Conservation (phyloP, 2,888 invertebrate species). For the Tiliacea citrago region DNA sequence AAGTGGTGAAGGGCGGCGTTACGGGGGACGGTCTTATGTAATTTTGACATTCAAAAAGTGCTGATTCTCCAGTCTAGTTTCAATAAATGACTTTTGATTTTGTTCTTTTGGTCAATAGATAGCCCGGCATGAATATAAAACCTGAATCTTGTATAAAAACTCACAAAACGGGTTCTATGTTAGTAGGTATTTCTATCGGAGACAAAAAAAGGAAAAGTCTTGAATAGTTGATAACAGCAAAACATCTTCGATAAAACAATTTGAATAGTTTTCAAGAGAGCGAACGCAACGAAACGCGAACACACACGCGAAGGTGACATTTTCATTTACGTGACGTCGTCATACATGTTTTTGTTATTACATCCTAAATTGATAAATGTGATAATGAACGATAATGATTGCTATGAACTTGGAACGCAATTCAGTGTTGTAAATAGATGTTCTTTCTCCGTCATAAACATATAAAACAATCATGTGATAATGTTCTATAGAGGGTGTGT, state of each 20-base stretch:
- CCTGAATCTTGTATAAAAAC: too few species aligned
- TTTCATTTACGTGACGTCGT: slow-evolving; percentile 17
- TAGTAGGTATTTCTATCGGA: too few species aligned
- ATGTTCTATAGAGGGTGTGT: background rate
- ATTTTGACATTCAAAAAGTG: background rate
- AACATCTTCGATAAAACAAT: slow-evolving; percentile 2
- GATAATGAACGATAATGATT: slow-evolving; percentile 38
- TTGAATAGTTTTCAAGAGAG: slow-evolving; percentile 18
- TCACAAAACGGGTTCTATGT: background rate
- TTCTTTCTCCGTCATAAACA: slow-evolving; percentile 1
- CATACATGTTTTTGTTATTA: slow-evolving; percentile 49
- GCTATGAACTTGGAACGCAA: slow-evolving; percentile 12
- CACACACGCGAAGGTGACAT: slow-evolving; percentile 46
- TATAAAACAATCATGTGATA: background rate
- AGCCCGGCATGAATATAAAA: too few species aligned
- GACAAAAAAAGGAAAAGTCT: background rate
- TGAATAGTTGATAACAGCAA: background rate
- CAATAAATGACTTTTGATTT: too few species aligned
- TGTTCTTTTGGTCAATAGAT: too few species aligned
- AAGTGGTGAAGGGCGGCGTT: too few species aligned
- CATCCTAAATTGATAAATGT: slow-evolving; percentile 46
- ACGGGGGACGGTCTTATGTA: background rate
- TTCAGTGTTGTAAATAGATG: slow-evolving; percentile 13
- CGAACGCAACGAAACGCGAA: too few species aligned
- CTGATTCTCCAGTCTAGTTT: background rate